Evolutionary conservation across 2,888 invertebrate genomes (phyloP).

Genomic region (Helicoverpa assulta): DNA sequence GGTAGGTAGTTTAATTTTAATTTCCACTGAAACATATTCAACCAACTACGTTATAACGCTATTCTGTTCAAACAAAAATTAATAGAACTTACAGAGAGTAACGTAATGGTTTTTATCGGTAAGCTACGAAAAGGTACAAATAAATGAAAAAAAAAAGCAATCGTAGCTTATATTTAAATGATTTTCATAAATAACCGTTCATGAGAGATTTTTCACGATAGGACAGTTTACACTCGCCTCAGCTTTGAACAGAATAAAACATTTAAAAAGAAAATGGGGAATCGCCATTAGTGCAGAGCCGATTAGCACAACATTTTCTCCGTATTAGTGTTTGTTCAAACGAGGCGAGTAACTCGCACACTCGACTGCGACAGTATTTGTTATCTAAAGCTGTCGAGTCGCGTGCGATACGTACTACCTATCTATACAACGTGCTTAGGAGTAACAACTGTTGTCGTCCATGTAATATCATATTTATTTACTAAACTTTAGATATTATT

Average conservation of each 20-base stretch:
- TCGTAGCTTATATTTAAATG: too few species aligned
- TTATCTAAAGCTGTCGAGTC: constrained; percentile 32
- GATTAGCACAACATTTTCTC: constrained; percentile 68
- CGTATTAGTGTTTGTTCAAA: constrained; percentile 65
- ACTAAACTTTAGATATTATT: constrained; percentile 16
- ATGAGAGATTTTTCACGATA: constrained; percentile 1
- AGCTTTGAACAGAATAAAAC: constrained; percentile 48
- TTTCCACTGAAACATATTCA: not conserved
- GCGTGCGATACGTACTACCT: constrained; percentile 43
- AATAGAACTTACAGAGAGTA: too few species aligned
- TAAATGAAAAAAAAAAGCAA: too few species aligned
- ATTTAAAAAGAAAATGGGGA: constrained; percentile 65
- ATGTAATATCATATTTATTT: constrained; percentile 12
- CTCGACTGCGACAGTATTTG: constrained; percentile 49
- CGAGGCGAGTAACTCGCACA: constrained; percentile 57
- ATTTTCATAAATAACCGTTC: not conserved
- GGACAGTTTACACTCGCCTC: constrained; percentile 37
- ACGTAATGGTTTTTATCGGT: too few species aligned
- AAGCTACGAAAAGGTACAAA: too few species aligned
- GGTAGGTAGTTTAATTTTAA: not conserved
- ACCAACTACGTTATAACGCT: too few species aligned
- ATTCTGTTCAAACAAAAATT: too few species aligned
- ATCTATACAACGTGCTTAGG: constrained; percentile 16
- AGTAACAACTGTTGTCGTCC: constrained; percentile 21
- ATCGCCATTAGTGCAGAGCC: constrained; percentile 72